These are phyloP conservation scores for Noturus placidus DNA, from an alignment of 2,113 vertebrate genomes.

Conservation along the genomic window DNA sequence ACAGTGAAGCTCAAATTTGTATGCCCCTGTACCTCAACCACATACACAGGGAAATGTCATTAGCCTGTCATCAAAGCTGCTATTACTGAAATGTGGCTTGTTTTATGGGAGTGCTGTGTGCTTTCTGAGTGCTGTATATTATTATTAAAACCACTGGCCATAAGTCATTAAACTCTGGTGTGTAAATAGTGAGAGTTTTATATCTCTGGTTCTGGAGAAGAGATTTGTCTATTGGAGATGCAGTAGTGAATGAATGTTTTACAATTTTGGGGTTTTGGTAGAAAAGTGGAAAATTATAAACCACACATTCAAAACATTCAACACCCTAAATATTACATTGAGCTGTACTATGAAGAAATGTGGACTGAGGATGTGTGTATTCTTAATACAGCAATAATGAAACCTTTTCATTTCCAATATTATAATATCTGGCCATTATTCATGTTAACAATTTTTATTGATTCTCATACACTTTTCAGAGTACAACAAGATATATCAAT, in stretches of 20 bases:
- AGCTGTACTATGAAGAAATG: background rate
- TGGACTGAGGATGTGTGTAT: background rate
- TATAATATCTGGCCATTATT: no score
- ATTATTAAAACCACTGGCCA: conserved; percentile 34
- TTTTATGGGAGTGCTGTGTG: conserved; percentile 38
- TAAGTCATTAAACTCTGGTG: conserved; percentile 30
- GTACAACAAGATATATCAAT: no score
- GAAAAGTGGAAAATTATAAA: conserved; percentile 28
- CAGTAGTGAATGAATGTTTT: conserved; percentile 5
- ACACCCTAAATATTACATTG: background rate
- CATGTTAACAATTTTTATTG: no score
- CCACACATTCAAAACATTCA: background rate
- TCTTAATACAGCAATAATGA: background rate
- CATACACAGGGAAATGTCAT: conserved; percentile 21
- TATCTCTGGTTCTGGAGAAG: conserved; percentile 34
- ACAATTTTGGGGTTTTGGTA: conserved; percentile 30
- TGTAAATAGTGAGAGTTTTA: conserved; percentile 32
- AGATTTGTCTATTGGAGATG: background rate
- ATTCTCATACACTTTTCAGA: no score
- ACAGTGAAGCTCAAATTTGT: background rate
- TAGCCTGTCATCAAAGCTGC: conserved; percentile 30
- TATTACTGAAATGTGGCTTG: conserved; percentile 38
- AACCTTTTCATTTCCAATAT: background rate
- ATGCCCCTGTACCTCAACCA: conserved; percentile 19
- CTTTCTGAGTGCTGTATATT: conserved; percentile 42